Evolutionary conservation across 1,140 invertebrate species (phyloP), one percentile per base, ranked within the genome.

Genomic region (Diachasmimorpha longicaudata): DNA sequence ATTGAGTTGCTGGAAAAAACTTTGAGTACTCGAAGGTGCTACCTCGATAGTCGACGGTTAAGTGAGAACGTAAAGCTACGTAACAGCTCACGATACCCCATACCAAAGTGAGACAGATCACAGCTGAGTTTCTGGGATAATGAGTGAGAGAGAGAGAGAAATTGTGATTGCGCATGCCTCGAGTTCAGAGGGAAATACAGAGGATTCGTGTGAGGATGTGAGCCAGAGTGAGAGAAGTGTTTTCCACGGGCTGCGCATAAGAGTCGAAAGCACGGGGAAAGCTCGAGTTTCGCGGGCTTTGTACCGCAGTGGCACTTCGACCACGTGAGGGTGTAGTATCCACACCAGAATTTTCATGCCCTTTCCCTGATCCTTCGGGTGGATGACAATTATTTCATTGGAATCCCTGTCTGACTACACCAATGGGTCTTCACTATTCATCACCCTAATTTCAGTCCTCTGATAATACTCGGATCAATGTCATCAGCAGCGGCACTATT

Each of bases 31-130:
- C 83, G 82, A 82, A 82, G 80, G 79, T 80, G 75, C 78, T 80
- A 84, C 80, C 81, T 80, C 79, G 81, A 84, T 81, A 82, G 83
- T 81, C 83, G 80, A 77, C 84, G 82, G 82, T 85, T 83, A 82
- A 87, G 82, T 87, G 85, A 83, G 81, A 83, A 70, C 81, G 72
- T 72, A 48, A 70, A 37, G 19, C 70, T 48, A n/a, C 55, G 74
- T 63, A 11, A n/a, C 39, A 21, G 58, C 31, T 42, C n/a, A 48
- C 39, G 36, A 39, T 68, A 21, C 52, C 31, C 48, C 74, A 36
- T 70, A 75, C 68, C 16, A 42, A 71, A 68, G 74, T 39, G 39
- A 76, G 58, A 69, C 42, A 58, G 67, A 74, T 39, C n/a, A 55
- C 39, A 66, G 58, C 21, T 39, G n/a, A 13, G 19, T 63, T 44